Conservation (phyloP, 2,888 invertebrate species). For the Microdon myrmicae region DNA sequence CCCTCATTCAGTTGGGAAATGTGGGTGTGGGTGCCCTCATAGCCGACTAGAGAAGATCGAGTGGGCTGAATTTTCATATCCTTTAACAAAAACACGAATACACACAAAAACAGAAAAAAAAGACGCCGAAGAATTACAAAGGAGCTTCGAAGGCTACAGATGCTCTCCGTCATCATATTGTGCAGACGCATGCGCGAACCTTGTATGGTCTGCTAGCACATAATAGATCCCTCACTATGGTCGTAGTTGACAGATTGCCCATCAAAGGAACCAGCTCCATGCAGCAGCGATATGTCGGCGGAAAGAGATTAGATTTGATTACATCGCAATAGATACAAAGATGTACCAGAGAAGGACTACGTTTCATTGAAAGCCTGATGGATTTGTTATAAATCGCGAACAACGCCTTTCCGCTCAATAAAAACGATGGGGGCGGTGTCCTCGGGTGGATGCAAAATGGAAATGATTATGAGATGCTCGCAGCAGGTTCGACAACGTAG, state of each 20-base stretch:
- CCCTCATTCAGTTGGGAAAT: slow-evolving; percentile 15
- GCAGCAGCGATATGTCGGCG: slow-evolving; percentile 25
- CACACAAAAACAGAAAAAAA: no score
- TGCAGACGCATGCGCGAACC: slow-evolving; percentile 34
- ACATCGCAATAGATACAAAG: slow-evolving; percentile 10
- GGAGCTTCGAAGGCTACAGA: slow-evolving; percentile 3
- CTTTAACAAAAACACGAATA: slow-evolving; percentile 18
- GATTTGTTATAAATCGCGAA: slow-evolving; percentile 43
- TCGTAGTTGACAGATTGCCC: slow-evolving; percentile 49
- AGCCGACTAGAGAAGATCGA: slow-evolving; percentile 28
- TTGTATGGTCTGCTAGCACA: slow-evolving; percentile 39
- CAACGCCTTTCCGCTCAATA: no score
- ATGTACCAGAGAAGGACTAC: slow-evolving; percentile 4
- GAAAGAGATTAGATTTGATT: slow-evolving; percentile 45
- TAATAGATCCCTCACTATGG: slow-evolving; percentile 48
- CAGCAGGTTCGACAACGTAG: not conserved
- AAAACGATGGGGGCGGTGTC: slow-evolving; percentile 6
- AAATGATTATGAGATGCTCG: slow-evolving; percentile 18
- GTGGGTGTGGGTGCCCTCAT: slow-evolving; percentile 42
- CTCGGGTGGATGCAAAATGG: slow-evolving; percentile 33
- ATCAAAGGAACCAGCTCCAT: slow-evolving; percentile 34
- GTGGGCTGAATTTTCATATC: slow-evolving; percentile 46
- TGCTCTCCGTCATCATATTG: slow-evolving; percentile 18
- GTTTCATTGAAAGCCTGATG: slow-evolving; percentile 35
- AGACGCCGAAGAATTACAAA: no score